These are phyloP conservation scores for Macrocentrus cingulum DNA, from an alignment of 1,140 invertebrate species.

Conservation along the genomic window DNA sequence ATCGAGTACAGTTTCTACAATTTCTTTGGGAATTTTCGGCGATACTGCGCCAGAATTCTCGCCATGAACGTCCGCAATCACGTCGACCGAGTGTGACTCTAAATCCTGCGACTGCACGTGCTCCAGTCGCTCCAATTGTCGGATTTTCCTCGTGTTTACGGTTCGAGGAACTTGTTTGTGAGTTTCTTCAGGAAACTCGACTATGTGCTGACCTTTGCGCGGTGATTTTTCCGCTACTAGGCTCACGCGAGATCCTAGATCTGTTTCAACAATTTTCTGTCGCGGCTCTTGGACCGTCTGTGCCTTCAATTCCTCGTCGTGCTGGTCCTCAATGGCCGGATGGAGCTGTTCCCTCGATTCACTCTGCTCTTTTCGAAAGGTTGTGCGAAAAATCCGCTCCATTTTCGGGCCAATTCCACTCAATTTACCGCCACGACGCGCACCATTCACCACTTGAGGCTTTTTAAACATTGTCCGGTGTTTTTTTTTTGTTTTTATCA, in stretches of 20 bases:
- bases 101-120: constrained; percentile 10
- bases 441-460: constrained; percentile 4
- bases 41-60: constrained; percentile 33
- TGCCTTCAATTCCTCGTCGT: neutral
- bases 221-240: neutral
- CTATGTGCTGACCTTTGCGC: neutral
- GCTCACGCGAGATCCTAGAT: neutral
- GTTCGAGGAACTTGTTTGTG: neutral
- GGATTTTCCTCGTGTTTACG: neutral
- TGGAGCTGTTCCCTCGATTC: constrained; percentile 7
- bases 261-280: neutral
- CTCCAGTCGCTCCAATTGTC: constrained; percentile 5
- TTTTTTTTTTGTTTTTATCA: too few species aligned
- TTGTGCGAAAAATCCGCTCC: constrained; percentile 18
- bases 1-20: constrained; percentile 6
- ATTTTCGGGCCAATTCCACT: constrained; percentile 14
- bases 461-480: constrained; percentile 3
- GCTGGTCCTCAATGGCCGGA: neutral
- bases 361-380: constrained; percentile 14
- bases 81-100: constrained; percentile 35
- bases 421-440: constrained; percentile 6
- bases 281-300: neutral
- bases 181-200: neutral
- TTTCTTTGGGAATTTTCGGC: constrained; percentile 15
- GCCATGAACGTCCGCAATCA: constrained; percentile 48